These are phyloP conservation scores for Barbus barbus DNA, from an alignment of 2,113 vertebrate genomes.

Conservation along the genomic window DNA sequence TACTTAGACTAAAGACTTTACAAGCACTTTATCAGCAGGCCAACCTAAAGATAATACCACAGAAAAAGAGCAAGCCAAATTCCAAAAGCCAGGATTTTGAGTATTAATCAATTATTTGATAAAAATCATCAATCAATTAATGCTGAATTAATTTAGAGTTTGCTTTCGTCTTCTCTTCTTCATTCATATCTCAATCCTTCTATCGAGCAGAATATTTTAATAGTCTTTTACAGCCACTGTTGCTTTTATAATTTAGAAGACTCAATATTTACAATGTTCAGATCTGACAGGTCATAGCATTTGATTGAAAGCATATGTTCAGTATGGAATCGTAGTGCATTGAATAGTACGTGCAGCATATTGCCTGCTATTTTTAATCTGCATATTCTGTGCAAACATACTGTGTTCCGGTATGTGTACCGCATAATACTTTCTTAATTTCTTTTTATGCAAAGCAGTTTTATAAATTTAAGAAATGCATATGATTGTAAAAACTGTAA, in stretches of 20 bases:
- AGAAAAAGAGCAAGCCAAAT: constrained; percentile 66
- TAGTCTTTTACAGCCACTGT: background rate
- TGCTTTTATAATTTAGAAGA: constrained; percentile 9
- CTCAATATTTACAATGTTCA: background rate
- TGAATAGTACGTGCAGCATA: too few relatives aligned
- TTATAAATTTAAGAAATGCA: too few relatives aligned
- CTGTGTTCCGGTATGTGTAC: too few relatives aligned
- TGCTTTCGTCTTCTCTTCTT: constrained; percentile 51
- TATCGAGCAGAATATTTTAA: constrained; percentile 20
- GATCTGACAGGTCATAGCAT: background rate
- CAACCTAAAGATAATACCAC: constrained; percentile 71
- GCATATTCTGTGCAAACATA: background rate
- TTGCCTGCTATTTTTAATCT: background rate
- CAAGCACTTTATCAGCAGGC: constrained; percentile 55
- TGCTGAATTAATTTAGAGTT: constrained; percentile 66
- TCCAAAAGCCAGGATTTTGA: constrained; percentile 62
- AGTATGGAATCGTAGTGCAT: too few relatives aligned
- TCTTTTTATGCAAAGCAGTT: too few relatives aligned
- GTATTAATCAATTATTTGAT: constrained; percentile 84
- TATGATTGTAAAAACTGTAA: too few relatives aligned
- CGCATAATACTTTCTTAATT: background rate
- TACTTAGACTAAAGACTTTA: constrained; percentile 58
- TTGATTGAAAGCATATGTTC: background rate
- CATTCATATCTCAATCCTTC: too few relatives aligned
- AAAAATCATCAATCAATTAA: constrained; percentile 80